A percentile compares a stretch with the other conserved stretches of the same genome.
Conservation (phyloP, 2,113 vertebrate genomes). For the Pteruthius melanotis region DNA sequence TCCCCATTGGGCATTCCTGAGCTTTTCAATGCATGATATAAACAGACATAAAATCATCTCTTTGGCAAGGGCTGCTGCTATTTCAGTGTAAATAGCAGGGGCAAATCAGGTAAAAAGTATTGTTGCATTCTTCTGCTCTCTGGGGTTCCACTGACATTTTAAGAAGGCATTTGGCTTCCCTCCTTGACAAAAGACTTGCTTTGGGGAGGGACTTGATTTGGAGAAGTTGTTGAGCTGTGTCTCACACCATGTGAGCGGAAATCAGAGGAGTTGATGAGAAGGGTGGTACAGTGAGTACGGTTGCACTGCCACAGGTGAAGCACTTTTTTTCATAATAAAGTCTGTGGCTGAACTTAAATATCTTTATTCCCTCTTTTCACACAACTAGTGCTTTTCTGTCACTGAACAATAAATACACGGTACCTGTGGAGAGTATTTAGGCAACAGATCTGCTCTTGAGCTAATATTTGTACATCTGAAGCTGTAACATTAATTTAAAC, state of each 20-base stretch:
- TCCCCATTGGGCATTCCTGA: not conserved
- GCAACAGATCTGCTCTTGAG: not conserved
- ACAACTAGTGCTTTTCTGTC: not conserved
- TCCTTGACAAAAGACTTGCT: not conserved
- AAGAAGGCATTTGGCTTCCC: not conserved
- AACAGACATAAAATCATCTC: not conserved
- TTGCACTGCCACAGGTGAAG: not conserved
- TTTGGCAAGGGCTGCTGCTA: not conserved
- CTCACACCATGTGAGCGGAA: not conserved
- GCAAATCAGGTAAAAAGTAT: not conserved
- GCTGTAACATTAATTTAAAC: not conserved
- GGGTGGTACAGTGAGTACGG: rapidly evolving
- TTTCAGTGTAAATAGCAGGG: not conserved
- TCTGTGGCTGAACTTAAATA: not conserved
- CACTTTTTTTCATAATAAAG: not conserved
- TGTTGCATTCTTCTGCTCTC: not conserved
- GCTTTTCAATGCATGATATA: not conserved
- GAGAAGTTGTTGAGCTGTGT: not conserved
- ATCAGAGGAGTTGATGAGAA: not conserved
- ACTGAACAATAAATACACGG: not conserved
- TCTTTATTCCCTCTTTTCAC: not conserved
- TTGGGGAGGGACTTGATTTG: not conserved
- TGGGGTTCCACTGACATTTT: not conserved
- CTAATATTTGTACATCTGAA: not conserved
- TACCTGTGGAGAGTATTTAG: not conserved